Base-by-base conservation (phyloP, 2,113 vertebrate species). In the Anthoscopus minutus region DNA sequence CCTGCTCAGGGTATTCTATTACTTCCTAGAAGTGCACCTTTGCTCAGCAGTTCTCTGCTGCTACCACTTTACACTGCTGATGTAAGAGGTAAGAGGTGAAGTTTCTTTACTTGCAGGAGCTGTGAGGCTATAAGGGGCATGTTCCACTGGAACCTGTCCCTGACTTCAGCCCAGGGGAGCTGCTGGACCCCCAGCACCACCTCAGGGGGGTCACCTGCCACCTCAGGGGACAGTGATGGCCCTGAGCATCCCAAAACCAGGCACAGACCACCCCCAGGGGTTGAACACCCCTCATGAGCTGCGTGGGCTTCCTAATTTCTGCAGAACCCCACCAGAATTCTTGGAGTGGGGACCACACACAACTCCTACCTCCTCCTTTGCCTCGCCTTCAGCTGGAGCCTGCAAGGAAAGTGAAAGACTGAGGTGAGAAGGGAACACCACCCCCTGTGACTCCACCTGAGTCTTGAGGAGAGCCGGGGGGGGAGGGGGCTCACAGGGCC, bases 291-390 rank as follows among this genome's bases (percentile, higher is more conserved):
- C 20, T 3, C 21, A 10, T 5, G 13, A 44, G 9, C 11, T 8
- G 2, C 15, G 4, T 11, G 30, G 19, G 14, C 13, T 31, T 47
- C 4, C 3, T 12, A 5, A 30, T 48, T 82, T 19, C 6, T 7
- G 11, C 10, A 24, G 13, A 42, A 35, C 18, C 9, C 37, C 35
- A 38, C 7, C 3, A 4, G 57, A 61, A 35, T 66, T 53, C 45
- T 22, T 13, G 27, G 22, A 56, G 16, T 5, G 27, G 44, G 35
- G 38, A 78, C 20, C 9, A 9, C 53, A 67, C 80, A 33, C 60
- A 76, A 84, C 50, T 85, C 98, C 98, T 97, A 99, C 99, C 98
- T 99, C 99, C 96, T 99, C 98, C 97, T 97, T 99, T 37, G 94
- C 97, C 85, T 98, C 98, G 76, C 96, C 98, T 97, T 98, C 98